These are phyloP conservation scores for Anthopleura xanthogrammica DNA, from an alignment of 92 coral and sea anemone genomes.

Conservation along the genomic window DNA sequence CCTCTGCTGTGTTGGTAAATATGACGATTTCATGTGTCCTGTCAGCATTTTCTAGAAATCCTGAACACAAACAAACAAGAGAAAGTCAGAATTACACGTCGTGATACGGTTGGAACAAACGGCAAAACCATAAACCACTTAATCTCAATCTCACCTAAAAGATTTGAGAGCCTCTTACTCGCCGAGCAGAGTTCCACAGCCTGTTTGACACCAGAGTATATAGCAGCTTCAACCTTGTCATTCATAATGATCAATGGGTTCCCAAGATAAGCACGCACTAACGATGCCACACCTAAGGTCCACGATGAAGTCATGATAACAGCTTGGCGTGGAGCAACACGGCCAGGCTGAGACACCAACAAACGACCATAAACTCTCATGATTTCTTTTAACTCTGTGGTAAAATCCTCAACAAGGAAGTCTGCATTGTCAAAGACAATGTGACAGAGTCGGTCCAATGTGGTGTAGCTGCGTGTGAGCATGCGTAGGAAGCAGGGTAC, in stretches of 20 bases:
- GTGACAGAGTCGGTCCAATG: conserved; percentile 79
- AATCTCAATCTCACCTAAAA: background rate
- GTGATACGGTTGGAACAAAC: no score
- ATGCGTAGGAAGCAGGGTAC: conserved; percentile 86
- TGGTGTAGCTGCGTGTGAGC: conserved; percentile 67
- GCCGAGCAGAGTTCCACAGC: conserved; percentile 55
- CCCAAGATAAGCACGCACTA: conserved; percentile 82
- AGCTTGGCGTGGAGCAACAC: conserved; percentile 81
- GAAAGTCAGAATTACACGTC: background rate
- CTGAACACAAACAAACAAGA: conserved; percentile 33
- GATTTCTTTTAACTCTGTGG: conserved; percentile 72
- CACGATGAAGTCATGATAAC: conserved; percentile 81
- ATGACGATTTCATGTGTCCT: conserved; percentile 70
- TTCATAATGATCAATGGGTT: conserved; percentile 77
- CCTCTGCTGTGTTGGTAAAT: conserved; percentile 75
- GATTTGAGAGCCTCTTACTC: conserved; percentile 38
- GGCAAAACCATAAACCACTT: background rate
- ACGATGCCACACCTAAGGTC: conserved; percentile 84
- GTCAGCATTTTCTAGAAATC: conserved; percentile 66
- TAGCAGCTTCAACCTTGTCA: conserved; percentile 78
- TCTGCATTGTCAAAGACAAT: conserved; percentile 86
- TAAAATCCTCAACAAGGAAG: conserved; percentile 78
- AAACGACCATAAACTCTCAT: conserved; percentile 84
- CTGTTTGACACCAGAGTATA: conserved; percentile 75
- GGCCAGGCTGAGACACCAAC: conserved; percentile 66